Conservation (phyloP, 2,888 invertebrate genomes). For the Pheosia tremula region DNA sequence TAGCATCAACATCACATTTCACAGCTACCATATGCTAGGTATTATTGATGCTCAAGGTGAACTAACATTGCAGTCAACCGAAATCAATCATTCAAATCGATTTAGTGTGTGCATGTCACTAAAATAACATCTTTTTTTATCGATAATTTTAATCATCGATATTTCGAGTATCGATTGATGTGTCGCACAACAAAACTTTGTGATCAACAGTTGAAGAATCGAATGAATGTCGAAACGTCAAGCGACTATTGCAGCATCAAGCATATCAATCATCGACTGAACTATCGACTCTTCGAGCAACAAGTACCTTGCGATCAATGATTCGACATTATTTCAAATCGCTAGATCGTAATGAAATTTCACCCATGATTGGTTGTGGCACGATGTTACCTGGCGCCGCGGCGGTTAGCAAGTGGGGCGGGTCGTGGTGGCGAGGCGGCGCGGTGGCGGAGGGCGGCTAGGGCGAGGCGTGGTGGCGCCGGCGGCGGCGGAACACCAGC, state of each 20-base stretch:
- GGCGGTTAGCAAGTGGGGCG: constrained; percentile 49
- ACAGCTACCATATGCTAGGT: background rate
- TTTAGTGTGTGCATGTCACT: background rate
- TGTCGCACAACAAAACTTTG: background rate
- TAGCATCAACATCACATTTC: background rate
- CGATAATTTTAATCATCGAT: background rate
- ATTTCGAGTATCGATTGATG: no score
- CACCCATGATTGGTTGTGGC: background rate
- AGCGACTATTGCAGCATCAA: no score
- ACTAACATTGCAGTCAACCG: background rate
- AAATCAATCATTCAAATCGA: background rate
- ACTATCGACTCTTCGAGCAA: no score
- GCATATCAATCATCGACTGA: no score
- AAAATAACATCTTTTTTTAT: background rate
- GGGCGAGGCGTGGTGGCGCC: constrained; percentile 69
- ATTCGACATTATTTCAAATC: background rate
- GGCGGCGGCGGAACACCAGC: constrained; percentile 89
- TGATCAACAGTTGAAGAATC: background rate
- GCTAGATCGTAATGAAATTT: background rate
- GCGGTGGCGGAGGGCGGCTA: constrained; percentile 30
- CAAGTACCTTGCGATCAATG: no score
- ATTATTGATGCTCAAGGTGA: background rate
- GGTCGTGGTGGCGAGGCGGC: constrained; percentile 55
- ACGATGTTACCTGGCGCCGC: background rate
- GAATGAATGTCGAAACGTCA: no score